These are phyloP conservation scores for Ochlodes sylvanus DNA, from an alignment of 2,888 invertebrate genomes.

Conservation along the genomic window DNA sequence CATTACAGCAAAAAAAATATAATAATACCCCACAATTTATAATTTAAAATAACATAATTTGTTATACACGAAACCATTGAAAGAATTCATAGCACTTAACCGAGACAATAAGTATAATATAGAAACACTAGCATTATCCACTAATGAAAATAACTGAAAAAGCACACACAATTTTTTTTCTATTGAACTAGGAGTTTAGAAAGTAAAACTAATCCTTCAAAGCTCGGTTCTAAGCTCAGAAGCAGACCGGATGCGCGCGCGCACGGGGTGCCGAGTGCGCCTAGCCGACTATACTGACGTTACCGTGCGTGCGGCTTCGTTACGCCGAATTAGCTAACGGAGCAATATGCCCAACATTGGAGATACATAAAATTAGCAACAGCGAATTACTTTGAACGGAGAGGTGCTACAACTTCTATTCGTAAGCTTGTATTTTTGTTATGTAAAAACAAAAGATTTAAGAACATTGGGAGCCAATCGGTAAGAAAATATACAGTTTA, in stretches of 20 bases:
- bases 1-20: no score
- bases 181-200: neutral
- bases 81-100: no score
- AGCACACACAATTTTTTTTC: neutral
- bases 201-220: conserved; percentile 28
- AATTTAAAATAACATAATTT: no score
- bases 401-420: no score
- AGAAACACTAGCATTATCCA: no score
- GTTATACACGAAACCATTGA: no score
- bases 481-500: no score
- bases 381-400: neutral
- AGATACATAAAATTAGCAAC: conserved; percentile 13
- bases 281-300: conserved; percentile 39
- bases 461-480: no score
- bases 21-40: no score
- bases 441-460: neutral
- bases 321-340: conserved; percentile 53
- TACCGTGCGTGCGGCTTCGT: conserved; percentile 49
- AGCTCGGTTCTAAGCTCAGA: conserved; percentile 14
- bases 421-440: neutral
- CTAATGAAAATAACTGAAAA: no score
- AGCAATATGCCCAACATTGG: conserved; percentile 9
- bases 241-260: conserved; percentile 59
- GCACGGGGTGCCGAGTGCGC: conserved; percentile 47
- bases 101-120: no score